phyloP scores from a whole-genome alignment of 1,140 invertebrate genomes.

The Pachyrhynchus sulphureomaculatus region DNA sequence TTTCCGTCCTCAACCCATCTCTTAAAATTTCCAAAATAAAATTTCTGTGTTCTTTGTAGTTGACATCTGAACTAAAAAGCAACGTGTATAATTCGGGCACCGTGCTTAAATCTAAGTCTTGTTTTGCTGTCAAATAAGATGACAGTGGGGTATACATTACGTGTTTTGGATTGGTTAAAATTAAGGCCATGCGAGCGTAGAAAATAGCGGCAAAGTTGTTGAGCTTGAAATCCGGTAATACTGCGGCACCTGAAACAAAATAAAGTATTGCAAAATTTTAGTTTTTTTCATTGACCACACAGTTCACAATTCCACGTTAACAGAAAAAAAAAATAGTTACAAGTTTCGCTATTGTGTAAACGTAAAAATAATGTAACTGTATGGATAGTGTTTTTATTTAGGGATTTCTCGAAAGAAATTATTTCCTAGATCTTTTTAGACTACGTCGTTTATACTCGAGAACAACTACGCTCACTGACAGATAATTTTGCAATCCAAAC shows the following conservation, averaged over 20 bases:
- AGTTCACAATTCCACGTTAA: too few species aligned
- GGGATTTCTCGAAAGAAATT: too few species aligned
- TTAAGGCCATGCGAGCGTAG: conserved; percentile 63
- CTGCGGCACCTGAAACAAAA: conserved; percentile 35
- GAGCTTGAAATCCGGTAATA: conserved; percentile 56
- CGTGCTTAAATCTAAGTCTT: conserved; percentile 64
- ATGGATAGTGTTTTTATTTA: too few species aligned
- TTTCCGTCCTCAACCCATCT: conserved; percentile 61
- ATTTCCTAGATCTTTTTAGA: too few species aligned
- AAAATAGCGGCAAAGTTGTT: conserved; percentile 70
- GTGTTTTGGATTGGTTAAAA: conserved; percentile 67
- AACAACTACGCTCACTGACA: too few species aligned
- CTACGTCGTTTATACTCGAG: too few species aligned
- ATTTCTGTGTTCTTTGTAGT: conserved; percentile 59
- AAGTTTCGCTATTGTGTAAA: too few species aligned
- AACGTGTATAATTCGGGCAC: conserved; percentile 77
- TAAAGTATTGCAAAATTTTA: not conserved
- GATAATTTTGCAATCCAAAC: too few species aligned
- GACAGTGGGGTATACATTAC: conserved; percentile 67
- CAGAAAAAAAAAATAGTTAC: too few species aligned
- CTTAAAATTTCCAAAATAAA: conserved; percentile 70
- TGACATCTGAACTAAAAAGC: conserved; percentile 68
- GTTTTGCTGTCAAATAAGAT: conserved; percentile 70
- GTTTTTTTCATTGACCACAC: not conserved
- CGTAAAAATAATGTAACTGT: too few species aligned